Evolutionary conservation across 2,113 vertebrate genomes (phyloP), one percentile per base, ranked within the genome.

Genomic region (Puffinus mauretanicus): DNA sequence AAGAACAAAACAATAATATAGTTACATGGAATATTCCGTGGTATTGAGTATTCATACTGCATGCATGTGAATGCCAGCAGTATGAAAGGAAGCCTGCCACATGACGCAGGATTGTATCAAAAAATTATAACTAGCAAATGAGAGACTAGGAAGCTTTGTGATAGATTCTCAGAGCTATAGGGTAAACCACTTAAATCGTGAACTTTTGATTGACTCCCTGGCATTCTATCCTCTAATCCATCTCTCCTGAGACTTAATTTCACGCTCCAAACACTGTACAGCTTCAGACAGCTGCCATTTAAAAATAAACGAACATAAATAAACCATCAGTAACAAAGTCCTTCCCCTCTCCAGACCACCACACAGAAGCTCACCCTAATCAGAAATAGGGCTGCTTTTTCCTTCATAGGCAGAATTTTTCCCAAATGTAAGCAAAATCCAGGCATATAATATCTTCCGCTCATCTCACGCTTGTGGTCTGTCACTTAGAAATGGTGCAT

Each of bases 181-280:
- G 65, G 60, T 61, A 89, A 96, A 73, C n/a, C 57, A 75, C 65
- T 88, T 87, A 69, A 26, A 72, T 64, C 1, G 13, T 72, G 88
- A 93, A 94, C 70, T 82, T 94, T 72, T 93, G 81, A 93, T 87
- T 82, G 91, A 93, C 77, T 94, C 64, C 66, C 25, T 82, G 84
- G 78, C 81, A 62, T 87, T 89, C 77, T 82, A 32, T 92, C 57
- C 66, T 85, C 66, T 91, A 95, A 93, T 95, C 93, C 93, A 77
- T 96, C 94, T 95, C 93, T 82, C 66, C 81, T 93, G 96, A 94
- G 93, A 77, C 66, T 91, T 96, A 94, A 95, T 94, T 92, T 97
- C 95, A 95, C 4, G 34, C 86, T 95, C 54, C 80, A 94, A 92
- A 94, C 86, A 71, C 77, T 84, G 90, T 94, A 80, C 44, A 88